A percentile compares a stretch with the other conserved stretches of the same genome.
Conservation (phyloP, 1,140 invertebrate species). For the Aphidius gifuensis region DNA sequence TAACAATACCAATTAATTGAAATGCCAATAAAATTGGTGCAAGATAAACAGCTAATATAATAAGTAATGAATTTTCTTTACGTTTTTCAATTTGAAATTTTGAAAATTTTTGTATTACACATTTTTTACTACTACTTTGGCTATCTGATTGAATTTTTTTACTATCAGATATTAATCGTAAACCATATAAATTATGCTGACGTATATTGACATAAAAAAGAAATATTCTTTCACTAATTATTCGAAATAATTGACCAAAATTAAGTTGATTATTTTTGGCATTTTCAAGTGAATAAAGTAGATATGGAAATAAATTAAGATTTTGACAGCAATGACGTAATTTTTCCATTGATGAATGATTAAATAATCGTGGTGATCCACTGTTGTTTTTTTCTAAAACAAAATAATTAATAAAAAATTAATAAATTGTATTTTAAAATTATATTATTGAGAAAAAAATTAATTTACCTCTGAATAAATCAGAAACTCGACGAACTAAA, state of each 20-base stretch:
- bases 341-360: constrained; percentile 48
- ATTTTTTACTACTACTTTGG: not conserved
- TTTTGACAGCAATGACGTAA: constrained; percentile 53
- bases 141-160: not conserved
- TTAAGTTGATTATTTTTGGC: constrained; percentile 38
- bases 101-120: constrained; percentile 5
- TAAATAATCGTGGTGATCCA: constrained; percentile 44
- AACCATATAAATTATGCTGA: not conserved
- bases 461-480: constrained; percentile 18
- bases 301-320: constrained; percentile 48
- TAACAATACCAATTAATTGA: constrained; percentile 38
- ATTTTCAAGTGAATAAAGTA: constrained; percentile 48
- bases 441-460: not conserved
- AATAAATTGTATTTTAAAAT: not conserved
- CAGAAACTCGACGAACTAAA: constrained; percentile 15
- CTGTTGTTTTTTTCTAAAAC: constrained; percentile 45
- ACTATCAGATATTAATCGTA: not conserved
- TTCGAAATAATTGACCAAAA: constrained; percentile 35
- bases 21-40: constrained; percentile 39
- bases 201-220: constrained; percentile 37
- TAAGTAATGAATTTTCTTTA: constrained; percentile 29
- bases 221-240: constrained; percentile 36
- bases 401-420: not conserved
- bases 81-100: constrained; percentile 28
- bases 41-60: constrained; percentile 42